Base-by-base conservation (phyloP, 2,888 invertebrate genomes). In the Thyatira batis region DNA sequence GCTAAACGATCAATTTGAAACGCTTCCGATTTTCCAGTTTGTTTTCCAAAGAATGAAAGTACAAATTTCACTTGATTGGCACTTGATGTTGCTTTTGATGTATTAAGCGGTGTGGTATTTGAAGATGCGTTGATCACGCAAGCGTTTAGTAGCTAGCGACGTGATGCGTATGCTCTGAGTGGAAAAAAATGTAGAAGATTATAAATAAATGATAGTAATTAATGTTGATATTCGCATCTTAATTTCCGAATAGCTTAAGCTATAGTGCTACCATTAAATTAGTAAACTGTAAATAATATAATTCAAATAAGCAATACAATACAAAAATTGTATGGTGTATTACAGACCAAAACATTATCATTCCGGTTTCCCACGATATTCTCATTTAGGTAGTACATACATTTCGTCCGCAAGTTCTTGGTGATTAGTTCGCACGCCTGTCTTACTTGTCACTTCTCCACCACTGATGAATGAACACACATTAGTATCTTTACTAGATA, bases 1-100 rank as follows among this genome's bases (percentile, higher is more conserved):
- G 53, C 56, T 57, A 63, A 68, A 63, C 65, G 64, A 54, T 30
- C 60, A 56, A 63, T 71, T 73, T 69, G 76, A 69, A 74, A 71
- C 66, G 78, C 76, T 80, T 79, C 80, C 79, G 73, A 83, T 85
- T 83, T 82, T 80, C 81, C 78, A 74, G 67, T 69, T 73, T 66
- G 73, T 81, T 84, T 80, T 83, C 82, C 72, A 83, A 62, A 59
- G 39, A 48, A 73, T 71, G 82, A 83, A 84, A 84, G 83, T 83
- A 69, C 68, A 78, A n/a, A 78, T 85, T 83, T 85, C 82, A 78
- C 83, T 78, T 72, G 65, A 77, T 60, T 48, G 53, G 50, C 51
- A 54, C 56, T 76, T 61, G 63, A 61, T 59, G 62, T 53, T 57
- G 53, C 39, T 53, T 50, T 64, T 52, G 58, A 60, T 21, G 43